Base-by-base conservation (phyloP, 2,888 invertebrate genomes). In the Lobophora halterata region DNA sequence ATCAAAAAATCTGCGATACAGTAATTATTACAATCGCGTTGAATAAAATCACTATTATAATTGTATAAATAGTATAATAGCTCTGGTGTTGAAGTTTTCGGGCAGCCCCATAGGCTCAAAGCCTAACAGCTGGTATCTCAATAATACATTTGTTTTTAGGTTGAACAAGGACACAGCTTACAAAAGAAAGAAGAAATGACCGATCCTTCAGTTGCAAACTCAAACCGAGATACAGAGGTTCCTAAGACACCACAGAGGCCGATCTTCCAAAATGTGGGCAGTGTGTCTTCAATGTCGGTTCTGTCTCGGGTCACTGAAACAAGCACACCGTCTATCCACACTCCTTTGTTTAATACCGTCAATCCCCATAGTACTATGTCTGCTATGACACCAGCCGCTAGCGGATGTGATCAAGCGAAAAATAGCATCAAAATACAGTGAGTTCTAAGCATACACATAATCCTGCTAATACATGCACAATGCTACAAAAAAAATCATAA, bases 351-450 rank as follows among this genome's bases (percentile, higher is more conserved):
- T 18, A 44, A 16, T 12, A 44, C 11, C 32, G 66, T 71, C 2
- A 90, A 91, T 58, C 90, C 91, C 23, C 89, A 90, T 48, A 88
- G 78, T 54, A 76, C 83, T 32, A 88, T 91, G 76, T 69, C 79
- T 16, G 85, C 88, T 24, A 67, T 88, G 20, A 89, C 89, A 9
- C 87, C 88, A 5, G 78, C 86, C 65, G 75, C 88, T 1, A 80
- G 88, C 58, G 90, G 89, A 7, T 81, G 86, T 3, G 88, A 80
- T 61, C 90, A 90, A 68, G 90, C 89, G 2, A 89, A 87, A 49
- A 90, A 88, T 52, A 90, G 90, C 52, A 88, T 91, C 7, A 90
- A 90, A 73, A 65, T 91, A 41, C 91, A 91, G 91, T 91, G 70
- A 82, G 89, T 65, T 14, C 17, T 6, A 18, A 8, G 24, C 20